A percentile compares a stretch with the other conserved stretches of the same genome.
Conservation (phyloP, 2,888 invertebrate species). For the Camponotus fellah region DNA sequence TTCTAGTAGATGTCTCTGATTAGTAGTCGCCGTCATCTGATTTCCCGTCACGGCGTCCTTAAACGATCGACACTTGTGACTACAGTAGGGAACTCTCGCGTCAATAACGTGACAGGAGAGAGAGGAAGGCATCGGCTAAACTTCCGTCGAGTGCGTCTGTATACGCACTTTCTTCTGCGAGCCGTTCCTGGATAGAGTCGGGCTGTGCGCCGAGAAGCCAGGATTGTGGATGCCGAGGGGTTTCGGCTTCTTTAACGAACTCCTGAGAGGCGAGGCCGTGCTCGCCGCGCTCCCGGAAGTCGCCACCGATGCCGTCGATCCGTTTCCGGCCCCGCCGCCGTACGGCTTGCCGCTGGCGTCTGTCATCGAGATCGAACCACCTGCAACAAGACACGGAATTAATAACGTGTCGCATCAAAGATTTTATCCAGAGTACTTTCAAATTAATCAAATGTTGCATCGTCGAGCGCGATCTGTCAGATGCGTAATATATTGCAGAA, state of each 20-base stretch:
- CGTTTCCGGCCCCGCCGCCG: constrained; percentile 87
- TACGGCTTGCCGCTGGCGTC: constrained; percentile 95
- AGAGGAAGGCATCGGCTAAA: constrained; percentile 86
- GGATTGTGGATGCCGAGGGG: constrained; percentile 95
- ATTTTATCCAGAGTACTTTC: background rate
- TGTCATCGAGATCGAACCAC: constrained; percentile 92
- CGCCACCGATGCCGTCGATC: constrained; percentile 87
- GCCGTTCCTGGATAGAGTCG: constrained; percentile 93
- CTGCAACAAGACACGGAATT: constrained; percentile 81
- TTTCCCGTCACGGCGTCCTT: constrained; percentile 5
- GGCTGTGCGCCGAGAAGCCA: constrained; percentile 94
- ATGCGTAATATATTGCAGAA: background rate
- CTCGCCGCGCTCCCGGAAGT: constrained; percentile 85
- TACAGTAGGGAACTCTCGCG: constrained; percentile 15
- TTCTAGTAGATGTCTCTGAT: constrained; percentile 2
- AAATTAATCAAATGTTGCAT: background rate
- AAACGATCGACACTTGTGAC: constrained; percentile 9
- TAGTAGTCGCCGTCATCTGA: constrained; percentile 3
- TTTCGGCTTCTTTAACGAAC: constrained; percentile 94
- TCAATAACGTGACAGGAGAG: background rate
- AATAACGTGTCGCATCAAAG: background rate
- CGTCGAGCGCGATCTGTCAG: background rate
- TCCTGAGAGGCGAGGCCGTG: constrained; percentile 90
- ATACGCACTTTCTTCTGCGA: constrained; percentile 97
- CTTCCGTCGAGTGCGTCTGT: constrained; percentile 96